Conservation (phyloP, 2,888 invertebrate species). For the Lasioglossum malachurum region DNA sequence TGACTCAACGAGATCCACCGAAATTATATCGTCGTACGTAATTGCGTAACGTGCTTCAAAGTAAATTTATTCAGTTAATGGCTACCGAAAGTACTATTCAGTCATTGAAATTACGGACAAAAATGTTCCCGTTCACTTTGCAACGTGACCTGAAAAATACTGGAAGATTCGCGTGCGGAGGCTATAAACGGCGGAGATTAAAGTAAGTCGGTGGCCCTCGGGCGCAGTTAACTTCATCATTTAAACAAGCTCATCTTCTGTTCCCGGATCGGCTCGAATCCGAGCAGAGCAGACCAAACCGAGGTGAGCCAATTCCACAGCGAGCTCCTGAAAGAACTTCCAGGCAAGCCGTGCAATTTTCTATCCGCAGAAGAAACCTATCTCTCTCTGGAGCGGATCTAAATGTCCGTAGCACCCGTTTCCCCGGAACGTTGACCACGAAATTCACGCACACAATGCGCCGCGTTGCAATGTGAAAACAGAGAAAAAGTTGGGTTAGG, state of each 20-base stretch:
- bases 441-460: constrained; percentile 25
- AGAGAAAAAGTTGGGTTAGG: neutral
- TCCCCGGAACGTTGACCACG: neutral
- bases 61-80: neutral
- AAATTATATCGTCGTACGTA: neutral
- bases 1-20: neutral
- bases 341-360: neutral
- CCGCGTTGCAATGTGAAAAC: neutral
- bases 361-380: neutral
- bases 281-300: neutral
- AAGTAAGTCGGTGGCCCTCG: neutral
- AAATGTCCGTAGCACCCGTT: constrained; percentile 27
- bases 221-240: neutral
- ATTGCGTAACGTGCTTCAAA: neutral
- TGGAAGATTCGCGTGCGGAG: neutral
- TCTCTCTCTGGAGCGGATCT: neutral
- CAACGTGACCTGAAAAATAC: neutral
- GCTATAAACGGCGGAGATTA: neutral
- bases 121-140: neutral
- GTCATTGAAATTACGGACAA: neutral
- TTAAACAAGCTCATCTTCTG: neutral
- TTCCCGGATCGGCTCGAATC: neutral
- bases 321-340: neutral
- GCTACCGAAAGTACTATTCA: neutral
- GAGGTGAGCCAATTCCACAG: neutral